Percentiles rank a stretch among this genome's conserved stretches.
These are phyloP conservation scores for Amphipoea oculea DNA, from an alignment of 2,888 invertebrate genomes.

Conservation along the genomic window DNA sequence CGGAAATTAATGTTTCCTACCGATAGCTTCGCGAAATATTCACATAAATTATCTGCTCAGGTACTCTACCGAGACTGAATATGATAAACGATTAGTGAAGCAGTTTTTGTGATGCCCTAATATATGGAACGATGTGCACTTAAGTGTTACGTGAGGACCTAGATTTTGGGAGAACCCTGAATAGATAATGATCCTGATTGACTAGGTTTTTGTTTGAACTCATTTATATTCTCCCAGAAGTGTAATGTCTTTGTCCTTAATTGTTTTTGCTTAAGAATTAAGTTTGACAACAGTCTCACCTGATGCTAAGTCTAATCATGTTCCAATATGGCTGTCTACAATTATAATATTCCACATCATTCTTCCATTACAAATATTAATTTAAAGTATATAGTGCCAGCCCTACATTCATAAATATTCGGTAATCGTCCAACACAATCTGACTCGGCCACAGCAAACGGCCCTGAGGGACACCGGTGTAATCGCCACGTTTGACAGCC, in stretches of 20 bases:
- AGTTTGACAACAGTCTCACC: neutral
- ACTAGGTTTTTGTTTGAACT: constrained; percentile 7
- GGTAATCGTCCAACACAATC: constrained; percentile 36
- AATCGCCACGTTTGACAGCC: constrained; percentile 36
- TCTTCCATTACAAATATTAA: neutral
- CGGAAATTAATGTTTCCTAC: constrained; percentile 80
- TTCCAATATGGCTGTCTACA: neutral
- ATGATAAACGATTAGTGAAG: constrained; percentile 62
- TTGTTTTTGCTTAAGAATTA: constrained; percentile 3
- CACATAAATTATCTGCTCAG: constrained; percentile 68
- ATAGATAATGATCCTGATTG: constrained; percentile 17
- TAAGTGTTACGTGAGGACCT: constrained; percentile 31
- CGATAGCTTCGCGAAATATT: constrained; percentile 68
- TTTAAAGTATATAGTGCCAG: neutral
- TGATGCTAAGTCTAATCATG: constrained; percentile 6
- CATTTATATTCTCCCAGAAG: constrained; percentile 5
- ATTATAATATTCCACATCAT: neutral
- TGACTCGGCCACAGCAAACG: constrained; percentile 36
- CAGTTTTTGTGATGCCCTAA: constrained; percentile 55
- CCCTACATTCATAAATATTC: constrained; percentile 23
- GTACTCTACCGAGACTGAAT: constrained; percentile 57
- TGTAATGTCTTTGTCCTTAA: neutral
- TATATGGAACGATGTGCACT: constrained; percentile 46
- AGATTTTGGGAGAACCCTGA: constrained; percentile 8
- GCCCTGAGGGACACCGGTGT: constrained; percentile 46